Evolutionary conservation across 2,888 invertebrate species (phyloP), one percentile per base, ranked within the genome.

Genomic region (Embidobia sp.): DNA sequence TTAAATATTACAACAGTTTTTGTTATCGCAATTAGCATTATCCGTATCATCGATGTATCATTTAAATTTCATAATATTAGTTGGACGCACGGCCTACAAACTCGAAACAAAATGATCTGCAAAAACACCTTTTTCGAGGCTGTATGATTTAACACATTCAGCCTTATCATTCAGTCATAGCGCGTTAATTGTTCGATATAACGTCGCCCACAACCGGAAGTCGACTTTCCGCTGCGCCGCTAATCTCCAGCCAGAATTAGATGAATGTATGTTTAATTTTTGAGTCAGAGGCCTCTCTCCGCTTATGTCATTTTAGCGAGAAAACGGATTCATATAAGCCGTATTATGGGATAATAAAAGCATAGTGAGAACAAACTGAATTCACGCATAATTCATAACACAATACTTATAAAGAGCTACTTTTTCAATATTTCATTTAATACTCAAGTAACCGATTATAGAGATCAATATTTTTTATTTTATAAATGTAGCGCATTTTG

Each of bases 151-250:
- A 77, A 79, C 76, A 59, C 67, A 57, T 55, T 57, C 35, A 55
- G 76, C 69, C 79, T 70, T 74, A 74, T 78, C 70, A 51, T 64
- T 46, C 74, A 67, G 73, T 55, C 61, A 69, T 64, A 69, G 55
- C 61, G 55, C 61, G 72, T 61, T 81, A 81, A 79, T 81, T 79
- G 76, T 76, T 79, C 78, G 77, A 69, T 77, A 70, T 57, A 59
- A 61, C 55, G 48, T 46, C 76, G 57, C 69, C 73, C 57, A 73
- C 72, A 61, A 73, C 78, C 76, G 77, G 78, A 80, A 81, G 80
- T 79, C 75, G 79, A 77, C 79, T 82, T 82, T 80, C 81, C 80
- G 78, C 67, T 61, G 80, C 40, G 69, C 75, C 22, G 69, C 64
- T 74, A 69, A 72, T 77, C 77, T 59, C 78, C 22, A 35, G 46